Conservation (phyloP, 1,140 invertebrate genomes). For the Pomacea maculata region DNA sequence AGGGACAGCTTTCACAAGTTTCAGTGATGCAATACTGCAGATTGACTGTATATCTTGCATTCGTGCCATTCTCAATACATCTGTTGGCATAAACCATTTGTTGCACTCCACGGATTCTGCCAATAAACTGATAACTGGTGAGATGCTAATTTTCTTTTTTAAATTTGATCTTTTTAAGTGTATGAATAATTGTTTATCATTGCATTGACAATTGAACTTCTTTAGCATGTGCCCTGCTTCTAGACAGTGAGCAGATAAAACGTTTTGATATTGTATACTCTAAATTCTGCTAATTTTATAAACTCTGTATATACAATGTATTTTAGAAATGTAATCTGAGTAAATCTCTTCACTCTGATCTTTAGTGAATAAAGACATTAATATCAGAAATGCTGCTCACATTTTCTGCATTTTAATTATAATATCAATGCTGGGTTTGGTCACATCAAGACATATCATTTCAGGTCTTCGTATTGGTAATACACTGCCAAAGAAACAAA, state of each 20-base stretch:
- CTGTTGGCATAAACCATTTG: conserved; percentile 39
- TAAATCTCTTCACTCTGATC: neutral
- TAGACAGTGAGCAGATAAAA: too few relatives aligned
- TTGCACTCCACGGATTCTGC: conserved; percentile 26
- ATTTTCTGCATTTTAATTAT: neutral
- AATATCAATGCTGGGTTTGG: neutral
- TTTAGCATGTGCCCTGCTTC: neutral
- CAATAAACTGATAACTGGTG: conserved; percentile 43
- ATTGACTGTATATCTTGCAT: conserved; percentile 52
- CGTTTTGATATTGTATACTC: too few relatives aligned
- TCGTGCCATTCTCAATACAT: conserved; percentile 42
- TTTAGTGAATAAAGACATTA: neutral
- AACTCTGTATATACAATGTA: too few relatives aligned
- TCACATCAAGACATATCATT: conserved; percentile 26
- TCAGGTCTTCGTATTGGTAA: conserved; percentile 66
- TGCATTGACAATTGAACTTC: neutral
- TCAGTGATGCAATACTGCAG: conserved; percentile 52
- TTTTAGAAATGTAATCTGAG: neutral
- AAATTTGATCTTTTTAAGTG: neutral
- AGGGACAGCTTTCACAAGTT: conserved; percentile 41
- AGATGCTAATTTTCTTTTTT: neutral
- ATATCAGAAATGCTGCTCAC: neutral
- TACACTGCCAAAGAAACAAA: conserved; percentile 68
- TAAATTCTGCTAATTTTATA: too few relatives aligned
- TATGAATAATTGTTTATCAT: neutral